Percentiles rank a stretch among this genome's conserved stretches.
Evolutionary conservation across 2,113 vertebrate genomes (phyloP).

Genomic region (Porphyrio hochstetteri): DNA sequence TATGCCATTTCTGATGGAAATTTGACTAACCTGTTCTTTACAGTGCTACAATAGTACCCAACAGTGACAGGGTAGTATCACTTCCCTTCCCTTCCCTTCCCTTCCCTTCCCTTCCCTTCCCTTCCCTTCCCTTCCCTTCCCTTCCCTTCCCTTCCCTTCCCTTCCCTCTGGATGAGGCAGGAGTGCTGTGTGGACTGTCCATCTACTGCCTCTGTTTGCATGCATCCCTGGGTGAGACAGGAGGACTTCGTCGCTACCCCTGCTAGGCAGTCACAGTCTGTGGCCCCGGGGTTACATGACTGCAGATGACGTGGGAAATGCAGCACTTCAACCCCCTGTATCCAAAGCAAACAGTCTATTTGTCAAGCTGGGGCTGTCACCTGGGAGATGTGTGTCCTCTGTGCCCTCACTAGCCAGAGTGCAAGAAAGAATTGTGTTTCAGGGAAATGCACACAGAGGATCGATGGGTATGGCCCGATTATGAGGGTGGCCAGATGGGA

Average conservation of each 20-base stretch:
- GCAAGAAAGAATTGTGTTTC: neutral
- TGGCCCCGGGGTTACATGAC: too few relatives aligned
- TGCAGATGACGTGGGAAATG: too few relatives aligned
- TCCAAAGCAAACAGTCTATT: neutral
- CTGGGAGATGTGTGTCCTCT: neutral
- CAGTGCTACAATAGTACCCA: too few relatives aligned
- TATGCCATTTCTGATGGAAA: neutral
- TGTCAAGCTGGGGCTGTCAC: neutral
- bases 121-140: neutral
- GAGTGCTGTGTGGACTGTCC: too few relatives aligned
- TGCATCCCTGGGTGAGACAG: too few relatives aligned
- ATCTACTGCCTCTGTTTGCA: too few relatives aligned
- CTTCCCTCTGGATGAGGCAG: neutral
- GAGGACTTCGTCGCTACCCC: neutral
- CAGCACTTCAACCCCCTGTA: neutral
- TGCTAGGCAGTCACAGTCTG: neutral
- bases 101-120: neutral
- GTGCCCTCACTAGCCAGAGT: neutral
- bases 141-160: neutral
- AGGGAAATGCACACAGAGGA: neutral
- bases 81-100: neutral
- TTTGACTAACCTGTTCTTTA: neutral
- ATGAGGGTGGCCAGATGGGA: neutral
- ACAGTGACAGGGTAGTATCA: too few relatives aligned
- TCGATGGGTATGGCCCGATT: neutral